These are phyloP conservation scores for Planococcus citri DNA, from an alignment of 1,140 invertebrate species.

Conservation along the genomic window DNA sequence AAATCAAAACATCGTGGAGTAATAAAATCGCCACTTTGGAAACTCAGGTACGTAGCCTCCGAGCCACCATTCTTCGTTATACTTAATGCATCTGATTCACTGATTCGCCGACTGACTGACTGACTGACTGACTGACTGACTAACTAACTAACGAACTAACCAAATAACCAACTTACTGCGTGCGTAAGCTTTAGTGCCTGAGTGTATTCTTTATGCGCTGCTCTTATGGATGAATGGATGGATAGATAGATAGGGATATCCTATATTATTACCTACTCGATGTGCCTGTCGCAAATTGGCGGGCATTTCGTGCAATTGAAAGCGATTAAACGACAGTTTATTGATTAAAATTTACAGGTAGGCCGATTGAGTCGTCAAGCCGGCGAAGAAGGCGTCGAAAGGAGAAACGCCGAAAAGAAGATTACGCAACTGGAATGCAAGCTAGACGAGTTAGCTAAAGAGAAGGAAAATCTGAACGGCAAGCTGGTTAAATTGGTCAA, in stretches of 20 bases:
- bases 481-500: conserved; percentile 47
- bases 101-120: no score
- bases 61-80: not conserved
- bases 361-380: conserved; percentile 62
- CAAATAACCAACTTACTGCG: no score
- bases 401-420: conserved; percentile 56
- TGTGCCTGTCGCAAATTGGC: no score
- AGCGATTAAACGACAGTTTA: not conserved
- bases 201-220: no score
- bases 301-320: no score
- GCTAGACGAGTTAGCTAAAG: conserved; percentile 48
- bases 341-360: conserved; percentile 39
- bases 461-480: conserved; percentile 52
- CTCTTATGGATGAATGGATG: no score
- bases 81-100: not conserved
- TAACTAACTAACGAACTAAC: no score
- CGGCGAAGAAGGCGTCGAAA: conserved; percentile 63
- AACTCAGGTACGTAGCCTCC: conserved; percentile 57
- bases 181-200: no score
- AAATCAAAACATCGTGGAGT: conserved; percentile 81
- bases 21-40: conserved; percentile 72
- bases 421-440: conserved; percentile 49
- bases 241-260: no score
- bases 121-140: no score
- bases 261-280: no score